Conservation (phyloP, 2,888 invertebrate species). For the Agonopterix subpropinquella region DNA sequence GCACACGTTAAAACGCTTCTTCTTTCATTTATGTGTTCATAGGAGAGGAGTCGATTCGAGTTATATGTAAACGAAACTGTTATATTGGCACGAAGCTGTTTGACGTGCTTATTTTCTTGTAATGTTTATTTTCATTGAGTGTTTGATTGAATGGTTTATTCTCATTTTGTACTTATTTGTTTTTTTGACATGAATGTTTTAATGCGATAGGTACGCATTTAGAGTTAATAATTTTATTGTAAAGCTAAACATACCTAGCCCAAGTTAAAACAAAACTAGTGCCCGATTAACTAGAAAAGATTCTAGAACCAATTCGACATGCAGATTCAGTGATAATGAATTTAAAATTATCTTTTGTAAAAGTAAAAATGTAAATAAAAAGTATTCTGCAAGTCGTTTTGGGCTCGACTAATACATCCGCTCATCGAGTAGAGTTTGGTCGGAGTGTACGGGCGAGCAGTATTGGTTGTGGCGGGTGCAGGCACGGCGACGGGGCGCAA, state of each 20-base stretch:
- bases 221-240: neutral
- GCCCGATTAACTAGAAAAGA: neutral
- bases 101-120: slow-evolving; percentile 72
- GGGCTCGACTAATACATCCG: neutral
- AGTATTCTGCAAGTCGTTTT: too few relatives aligned
- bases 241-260: neutral
- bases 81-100: slow-evolving; percentile 72
- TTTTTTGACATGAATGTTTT: slow-evolving; percentile 36
- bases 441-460: slow-evolving; percentile 20
- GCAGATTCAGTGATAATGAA: too few relatives aligned
- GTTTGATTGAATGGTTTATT: slow-evolving; percentile 67
- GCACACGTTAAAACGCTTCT: slow-evolving; percentile 69
- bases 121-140: slow-evolving; percentile 62
- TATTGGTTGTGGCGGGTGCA: slow-evolving; percentile 37
- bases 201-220: slow-evolving; percentile 15
- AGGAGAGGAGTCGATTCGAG: slow-evolving; percentile 53
- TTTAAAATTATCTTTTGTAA: too few relatives aligned
- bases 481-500: slow-evolving; percentile 73
- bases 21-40: slow-evolving; percentile 70
- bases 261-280: neutral
- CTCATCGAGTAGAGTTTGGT: neutral
- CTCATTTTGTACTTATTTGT: slow-evolving; percentile 36
- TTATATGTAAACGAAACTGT: slow-evolving; percentile 54
- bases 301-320: too few relatives aligned
- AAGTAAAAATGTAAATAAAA: too few relatives aligned